Base-by-base conservation (phyloP, 2,888 invertebrate species). In the Dyspetes luteomarginatus region DNA sequence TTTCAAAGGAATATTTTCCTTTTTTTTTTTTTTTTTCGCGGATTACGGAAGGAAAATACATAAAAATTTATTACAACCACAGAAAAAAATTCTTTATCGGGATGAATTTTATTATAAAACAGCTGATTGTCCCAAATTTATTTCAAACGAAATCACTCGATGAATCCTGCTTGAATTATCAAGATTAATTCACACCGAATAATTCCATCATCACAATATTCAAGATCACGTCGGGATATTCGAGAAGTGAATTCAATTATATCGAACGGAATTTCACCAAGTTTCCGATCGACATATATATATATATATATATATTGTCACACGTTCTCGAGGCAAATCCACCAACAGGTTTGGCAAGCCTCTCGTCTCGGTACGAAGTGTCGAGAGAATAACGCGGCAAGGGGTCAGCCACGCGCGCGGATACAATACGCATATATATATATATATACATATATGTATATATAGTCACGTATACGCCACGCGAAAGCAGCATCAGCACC, bases 401-500 rank as follows among this genome's bases (percentile, higher is more conserved):
- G 52, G 52, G 24, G 52, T 55, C 52, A 55, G 52, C 26, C 48
- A 24, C n/a, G 15, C 26, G 7, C 15, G 17, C 48, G n/a, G n/a
- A n/a, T n/a, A n/a, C n/a, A n/a, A n/a, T n/a, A n/a, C n/a, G n/a
- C n/a, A n/a, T n/a, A n/a, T 12, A 41, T 7, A 41, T 28, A 17
- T 12, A 22, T 36, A 1, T 30, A n/a, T 15, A 50, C 22, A 7
- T n/a, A 26, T 43, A 60, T 0, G 15, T 36, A 36, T 58, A 19
- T 9, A 5, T n/a, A 28, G 9, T 24, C 26, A 15, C 55, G 55
- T 55, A 30, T 7, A 43, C 17, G 65, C 62, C 3, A 43, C 17
- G 65, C 62, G 43, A 72, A 36, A 72, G 64, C 75, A 75, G 41
- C 78, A 69, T 64, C 68, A 79, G 75, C 65, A 58, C 75, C 75